Evolutionary conservation across 2,797 vertebrate genomes (phyloP), one percentile per base, ranked within the genome.

Genomic region (Onychomys torridus): DNA sequence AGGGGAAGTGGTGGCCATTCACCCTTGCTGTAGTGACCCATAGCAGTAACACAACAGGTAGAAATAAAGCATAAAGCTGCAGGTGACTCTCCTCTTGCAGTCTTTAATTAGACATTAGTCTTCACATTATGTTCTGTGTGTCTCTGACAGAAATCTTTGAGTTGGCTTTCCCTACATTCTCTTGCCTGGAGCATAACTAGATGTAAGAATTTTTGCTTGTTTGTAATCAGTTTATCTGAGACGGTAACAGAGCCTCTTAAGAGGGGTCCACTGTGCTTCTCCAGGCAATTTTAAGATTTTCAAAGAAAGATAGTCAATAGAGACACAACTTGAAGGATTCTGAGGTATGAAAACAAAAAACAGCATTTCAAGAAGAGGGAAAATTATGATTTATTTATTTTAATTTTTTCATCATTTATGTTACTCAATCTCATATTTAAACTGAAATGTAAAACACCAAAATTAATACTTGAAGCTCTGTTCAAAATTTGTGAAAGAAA

Each of bases 351-450:
- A 90, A 40, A 73, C 17, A 34, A 52, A 59, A 37, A 81, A 29
- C 67, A 71, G 23, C 5, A 96, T 82, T 46, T 34, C 19, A 92
- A 73, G 40, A 14, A 71, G 12, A 91, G 6, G 21, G 0, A 52
- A 95, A 92, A 89, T 21, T 55, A 6, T 21, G 79, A 59, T 96
- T 73, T 67, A 43, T 95, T 75, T 88, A 87, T 83, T 78, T 87
- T 63, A 92, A 90, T 63, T 89, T 94, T 65, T 65, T 5, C 34
- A 82, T 75, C 43, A 40, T 27, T 32, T 93, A 85, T 89, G 16
- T 67, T 77, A 81, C 16, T 49, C 5, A 3, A 21, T 16, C 6
- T 27, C 6, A 83, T 59, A 94, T 89, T 90, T 88, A 84, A 91
- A 91, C 65, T 82, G 89, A 95, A 85, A 67, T 61, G 34, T 43